Evolutionary conservation across 1,140 invertebrate species (phyloP).

Genomic region (Ips nitidus): DNA sequence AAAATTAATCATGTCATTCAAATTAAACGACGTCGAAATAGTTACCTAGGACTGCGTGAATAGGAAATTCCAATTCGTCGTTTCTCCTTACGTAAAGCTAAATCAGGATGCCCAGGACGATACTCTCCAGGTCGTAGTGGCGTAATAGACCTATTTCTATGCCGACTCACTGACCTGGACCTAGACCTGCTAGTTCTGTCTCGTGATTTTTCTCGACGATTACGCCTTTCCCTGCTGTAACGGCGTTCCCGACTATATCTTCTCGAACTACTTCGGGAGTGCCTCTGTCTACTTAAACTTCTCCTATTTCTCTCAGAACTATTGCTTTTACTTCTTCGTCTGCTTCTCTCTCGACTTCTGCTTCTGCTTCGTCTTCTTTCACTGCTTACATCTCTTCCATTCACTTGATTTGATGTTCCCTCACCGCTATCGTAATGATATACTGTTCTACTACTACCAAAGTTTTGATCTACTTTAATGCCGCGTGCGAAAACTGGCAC

Average conservation of each 20-base stretch:
- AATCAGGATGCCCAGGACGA: constrained; percentile 25
- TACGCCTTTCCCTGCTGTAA: not conserved
- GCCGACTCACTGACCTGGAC: not conserved
- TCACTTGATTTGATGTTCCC: not conserved
- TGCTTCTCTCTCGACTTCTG: not conserved
- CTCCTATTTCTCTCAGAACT: not conserved
- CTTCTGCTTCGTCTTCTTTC: not conserved
- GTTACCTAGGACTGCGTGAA: constrained; percentile 5
- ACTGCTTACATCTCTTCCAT: not conserved
- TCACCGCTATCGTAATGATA: not conserved
- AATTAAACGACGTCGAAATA: not conserved
- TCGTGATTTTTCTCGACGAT: not conserved
- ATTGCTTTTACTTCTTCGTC: not conserved
- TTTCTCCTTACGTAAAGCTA: constrained; percentile 6
- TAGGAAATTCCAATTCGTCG: not conserved
- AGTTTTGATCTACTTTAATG: constrained; percentile 4
- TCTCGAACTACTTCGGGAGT: not conserved
- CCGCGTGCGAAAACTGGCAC: not conserved
- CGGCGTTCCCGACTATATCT: constrained; percentile 1
- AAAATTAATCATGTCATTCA: not conserved
- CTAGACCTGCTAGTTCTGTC: not conserved
- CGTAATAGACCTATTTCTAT: constrained; percentile 9
- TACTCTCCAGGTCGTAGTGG: constrained; percentile 29
- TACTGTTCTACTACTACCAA: not conserved
- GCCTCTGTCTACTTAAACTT: not conserved